Evolutionary conservation across 2,113 vertebrate species (phyloP).

Genomic region (Craseonycteris thonglongyai): DNA sequence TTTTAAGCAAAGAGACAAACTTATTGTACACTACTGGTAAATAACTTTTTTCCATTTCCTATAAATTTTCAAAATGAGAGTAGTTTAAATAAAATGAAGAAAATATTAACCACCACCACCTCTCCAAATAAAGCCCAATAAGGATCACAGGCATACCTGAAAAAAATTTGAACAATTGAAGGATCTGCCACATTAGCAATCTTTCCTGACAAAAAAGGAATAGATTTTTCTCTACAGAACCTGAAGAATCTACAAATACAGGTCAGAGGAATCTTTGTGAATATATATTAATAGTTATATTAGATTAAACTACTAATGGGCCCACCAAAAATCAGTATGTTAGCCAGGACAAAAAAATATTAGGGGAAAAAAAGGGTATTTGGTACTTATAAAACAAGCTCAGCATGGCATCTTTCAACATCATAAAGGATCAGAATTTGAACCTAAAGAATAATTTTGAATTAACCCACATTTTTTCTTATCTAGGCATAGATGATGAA

Average conservation of each 20-base stretch:
- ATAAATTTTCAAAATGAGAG: conserved; percentile 13
- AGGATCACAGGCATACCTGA: background rate
- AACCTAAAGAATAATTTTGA: conserved; percentile 17
- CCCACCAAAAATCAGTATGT: background rate
- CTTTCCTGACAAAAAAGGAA: background rate
- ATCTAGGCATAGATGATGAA: background rate
- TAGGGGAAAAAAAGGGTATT: background rate
- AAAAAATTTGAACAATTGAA: background rate
- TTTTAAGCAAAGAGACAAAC: background rate
- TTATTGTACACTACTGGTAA: background rate
- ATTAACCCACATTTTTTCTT: background rate
- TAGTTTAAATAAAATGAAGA: conserved; percentile 7
- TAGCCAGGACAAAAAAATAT: background rate
- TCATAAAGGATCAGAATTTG: background rate
- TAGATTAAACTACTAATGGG: background rate
- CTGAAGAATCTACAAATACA: background rate
- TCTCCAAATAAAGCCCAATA: background rate
- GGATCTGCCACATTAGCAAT: background rate
- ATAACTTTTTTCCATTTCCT: background rate
- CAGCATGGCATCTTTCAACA: background rate
- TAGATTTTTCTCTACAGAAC: background rate
- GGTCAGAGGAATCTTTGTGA: background rate
- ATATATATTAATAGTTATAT: background rate
- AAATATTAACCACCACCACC: background rate
- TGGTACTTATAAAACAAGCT: background rate